Base-by-base conservation (phyloP, 2,113 vertebrate genomes). In the Silurus meridionalis region DNA sequence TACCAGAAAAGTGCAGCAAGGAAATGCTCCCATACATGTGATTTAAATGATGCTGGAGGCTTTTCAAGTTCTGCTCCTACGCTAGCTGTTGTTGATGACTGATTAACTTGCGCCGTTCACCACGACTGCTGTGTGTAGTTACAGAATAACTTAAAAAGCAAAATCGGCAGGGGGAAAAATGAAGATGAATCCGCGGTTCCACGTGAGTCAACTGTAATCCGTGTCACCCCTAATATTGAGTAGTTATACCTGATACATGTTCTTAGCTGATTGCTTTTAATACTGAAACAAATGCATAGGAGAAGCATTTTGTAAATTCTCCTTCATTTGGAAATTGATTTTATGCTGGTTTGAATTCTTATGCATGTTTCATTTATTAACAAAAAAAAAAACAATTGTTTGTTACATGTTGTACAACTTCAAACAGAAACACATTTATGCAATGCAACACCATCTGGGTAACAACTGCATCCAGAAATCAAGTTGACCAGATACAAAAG, bases 361-460 rank as follows among this genome's bases (percentile, higher is more conserved):
- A 48, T 66, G 83, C 21, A 28, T 0, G 17, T 50, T 82, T 66
- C 28, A 85, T 90, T 90, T 89, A 86, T 84, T 91, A 90, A 90
- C 75, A 93, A 82, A 85, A 84, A 63, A 66, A 58, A 77, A 10
- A 28, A 8, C 1, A 37, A 37, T 37, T 37, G 37, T 37, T 48
- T 87, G 81, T 87, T 37, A 90, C 89, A 90, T 88, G 87, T 21
- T 86, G 72, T 58, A 91, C 71, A 86, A 25, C 28, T 82, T 21
- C 55, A 63, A 25, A n/a, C 23, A 72, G n/a, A n/a, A 17, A 52
- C 58, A 52, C 21, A 28, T 4, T 8, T 67, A 37, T 37, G 19
- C 15, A 52, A 82, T 82, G 37, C 52, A 77, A 55, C 50, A 77
- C 2, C 13, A 50, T 74, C 19, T 9, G 23, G 46, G 46, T 67